These are phyloP conservation scores for Cydia pomonella DNA, from an alignment of 1,140 invertebrate species.

Conservation along the genomic window DNA sequence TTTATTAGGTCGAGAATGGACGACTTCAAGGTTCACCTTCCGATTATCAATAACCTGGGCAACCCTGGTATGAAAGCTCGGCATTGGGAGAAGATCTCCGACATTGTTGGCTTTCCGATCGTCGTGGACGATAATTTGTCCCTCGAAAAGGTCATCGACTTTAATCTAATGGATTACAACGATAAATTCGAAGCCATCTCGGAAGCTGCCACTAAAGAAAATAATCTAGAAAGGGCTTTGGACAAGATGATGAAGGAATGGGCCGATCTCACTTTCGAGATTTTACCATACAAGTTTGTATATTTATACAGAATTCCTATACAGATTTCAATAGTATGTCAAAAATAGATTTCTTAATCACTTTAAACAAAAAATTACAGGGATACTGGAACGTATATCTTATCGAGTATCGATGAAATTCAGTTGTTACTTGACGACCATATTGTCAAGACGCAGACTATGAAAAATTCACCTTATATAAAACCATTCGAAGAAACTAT, in stretches of 20 bases:
- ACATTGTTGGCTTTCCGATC: constrained; percentile 96
- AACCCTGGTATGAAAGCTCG: constrained; percentile 96
- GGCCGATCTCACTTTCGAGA: constrained; percentile 91
- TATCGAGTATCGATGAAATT: constrained; percentile 96
- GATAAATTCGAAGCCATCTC: constrained; percentile 95
- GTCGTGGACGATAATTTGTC: constrained; percentile 92
- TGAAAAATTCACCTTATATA: constrained; percentile 98
- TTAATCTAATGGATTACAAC: constrained; percentile 94
- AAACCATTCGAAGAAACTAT: constrained; percentile 95
- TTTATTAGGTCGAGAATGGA: constrained; percentile 87
- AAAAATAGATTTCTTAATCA: neutral
- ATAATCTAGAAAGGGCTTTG: constrained; percentile 94
- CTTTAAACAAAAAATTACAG: constrained; percentile 70
- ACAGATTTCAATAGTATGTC: neutral
- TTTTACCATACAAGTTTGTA: constrained; percentile 84
- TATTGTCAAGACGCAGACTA: constrained; percentile 97
- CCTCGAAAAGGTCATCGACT: constrained; percentile 95
- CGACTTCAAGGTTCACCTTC: constrained; percentile 94
- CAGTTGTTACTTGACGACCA: constrained; percentile 98
- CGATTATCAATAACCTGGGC: constrained; percentile 94
- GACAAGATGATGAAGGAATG: constrained; percentile 96
- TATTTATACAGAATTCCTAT: constrained; percentile 29
- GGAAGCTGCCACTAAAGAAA: constrained; percentile 97
- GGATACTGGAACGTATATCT: constrained; percentile 95
- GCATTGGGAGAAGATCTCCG: constrained; percentile 98